These are phyloP conservation scores for Forbesichthys papilliferus DNA, from an alignment of 2,113 vertebrate species.

Conservation along the genomic window DNA sequence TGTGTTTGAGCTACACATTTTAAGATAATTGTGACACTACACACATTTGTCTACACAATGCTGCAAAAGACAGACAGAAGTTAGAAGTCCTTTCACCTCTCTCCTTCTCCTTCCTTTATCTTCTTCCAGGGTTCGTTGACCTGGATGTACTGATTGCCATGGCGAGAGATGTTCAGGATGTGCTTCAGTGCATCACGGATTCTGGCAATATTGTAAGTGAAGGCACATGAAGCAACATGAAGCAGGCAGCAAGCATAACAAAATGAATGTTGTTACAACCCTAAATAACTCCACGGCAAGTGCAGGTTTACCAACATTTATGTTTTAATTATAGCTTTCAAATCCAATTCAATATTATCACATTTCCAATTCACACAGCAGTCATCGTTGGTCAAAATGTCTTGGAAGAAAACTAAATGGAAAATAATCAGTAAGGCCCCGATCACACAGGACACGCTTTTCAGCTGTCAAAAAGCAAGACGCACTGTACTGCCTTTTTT, in stretches of 20 bases:
- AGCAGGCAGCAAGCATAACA: not conserved
- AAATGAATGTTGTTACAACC: not conserved
- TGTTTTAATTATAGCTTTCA: not conserved
- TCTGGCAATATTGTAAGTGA: slow-evolving; percentile 60
- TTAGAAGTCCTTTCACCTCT: slow-evolving; percentile 73
- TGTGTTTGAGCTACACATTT: too few relatives aligned
- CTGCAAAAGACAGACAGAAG: not conserved
- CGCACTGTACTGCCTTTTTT: too few relatives aligned
- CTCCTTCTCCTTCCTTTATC: slow-evolving; percentile 85
- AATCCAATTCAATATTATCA: not conserved
- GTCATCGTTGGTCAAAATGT: not conserved
- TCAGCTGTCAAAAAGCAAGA: too few relatives aligned
- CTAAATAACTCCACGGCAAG: not conserved
- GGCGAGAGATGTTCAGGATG: slow-evolving; percentile 91
- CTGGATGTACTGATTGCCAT: slow-evolving; percentile 97
- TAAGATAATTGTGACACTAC: not conserved
- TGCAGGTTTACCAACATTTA: not conserved
- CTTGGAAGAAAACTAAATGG: too few relatives aligned
- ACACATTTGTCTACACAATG: not conserved
- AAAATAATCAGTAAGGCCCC: too few relatives aligned
- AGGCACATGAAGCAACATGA: not conserved
- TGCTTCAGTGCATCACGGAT: slow-evolving; percentile 91
- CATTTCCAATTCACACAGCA: not conserved
- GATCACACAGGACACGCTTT: too few relatives aligned
- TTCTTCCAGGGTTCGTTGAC: slow-evolving; percentile 94